Conservation (phyloP, 2,888 invertebrate species). For the Lithophane semibrunnea region DNA sequence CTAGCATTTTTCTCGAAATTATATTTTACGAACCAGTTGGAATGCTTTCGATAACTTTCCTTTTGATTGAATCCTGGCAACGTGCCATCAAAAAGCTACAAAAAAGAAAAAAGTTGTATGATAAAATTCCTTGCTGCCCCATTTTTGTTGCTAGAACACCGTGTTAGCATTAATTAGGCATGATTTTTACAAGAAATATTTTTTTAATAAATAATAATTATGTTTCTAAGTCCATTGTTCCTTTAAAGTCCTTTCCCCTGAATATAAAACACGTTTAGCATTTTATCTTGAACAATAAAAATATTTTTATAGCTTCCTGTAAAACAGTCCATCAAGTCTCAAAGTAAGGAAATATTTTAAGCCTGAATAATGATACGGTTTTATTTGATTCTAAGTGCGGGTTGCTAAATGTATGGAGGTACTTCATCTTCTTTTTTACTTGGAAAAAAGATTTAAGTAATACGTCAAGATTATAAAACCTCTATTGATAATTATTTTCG, state of each 20-base stretch:
- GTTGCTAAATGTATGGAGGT: neutral
- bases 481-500: too few relatives aligned
- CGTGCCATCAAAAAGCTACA: neutral
- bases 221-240: constrained; percentile 18
- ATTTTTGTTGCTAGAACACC: neutral
- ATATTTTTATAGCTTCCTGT: constrained; percentile 42
- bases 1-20: constrained; percentile 14
- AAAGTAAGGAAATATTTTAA: constrained; percentile 46
- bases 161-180: constrained; percentile 7
- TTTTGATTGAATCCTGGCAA: constrained; percentile 44
- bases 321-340: constrained; percentile 41
- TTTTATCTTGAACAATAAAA: constrained; percentile 57
- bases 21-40: constrained; percentile 21
- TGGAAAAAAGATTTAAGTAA: neutral
- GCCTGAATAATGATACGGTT: constrained; percentile 34
- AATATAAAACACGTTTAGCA: constrained; percentile 44
- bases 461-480: neutral
- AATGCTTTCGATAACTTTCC: constrained; percentile 47
- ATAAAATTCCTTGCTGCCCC: constrained; percentile 1
- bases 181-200: neutral
- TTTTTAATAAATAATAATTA: neutral
- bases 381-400: constrained; percentile 21
- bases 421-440: neutral
- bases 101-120: neutral
- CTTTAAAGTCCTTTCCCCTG: constrained; percentile 17